Evolutionary conservation across 2,888 invertebrate genomes (phyloP).

Genomic region (Platerodrilus igneus): DNA sequence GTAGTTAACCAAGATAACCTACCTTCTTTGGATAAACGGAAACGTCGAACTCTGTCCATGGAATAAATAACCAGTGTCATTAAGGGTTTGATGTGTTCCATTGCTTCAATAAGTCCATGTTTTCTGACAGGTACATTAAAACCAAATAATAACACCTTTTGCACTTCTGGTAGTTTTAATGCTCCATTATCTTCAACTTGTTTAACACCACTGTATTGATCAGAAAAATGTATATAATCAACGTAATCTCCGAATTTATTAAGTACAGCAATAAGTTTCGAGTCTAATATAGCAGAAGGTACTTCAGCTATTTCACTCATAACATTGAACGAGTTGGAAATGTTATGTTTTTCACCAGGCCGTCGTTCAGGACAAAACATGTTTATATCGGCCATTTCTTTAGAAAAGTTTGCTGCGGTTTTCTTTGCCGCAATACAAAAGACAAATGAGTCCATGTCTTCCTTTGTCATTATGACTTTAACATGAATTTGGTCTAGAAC

Average conservation of each 20-base stretch:
- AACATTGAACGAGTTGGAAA: conserved; percentile 56
- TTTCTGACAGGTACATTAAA: conserved; percentile 69
- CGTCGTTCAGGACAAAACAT: conserved; percentile 45
- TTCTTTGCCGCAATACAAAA: conserved; percentile 89
- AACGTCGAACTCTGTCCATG: conserved; percentile 85
- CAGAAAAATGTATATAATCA: conserved; percentile 96
- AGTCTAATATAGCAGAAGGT: conserved; percentile 76
- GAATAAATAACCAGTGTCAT: conserved; percentile 87
- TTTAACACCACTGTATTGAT: conserved; percentile 89
- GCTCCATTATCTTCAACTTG: conserved; percentile 73
- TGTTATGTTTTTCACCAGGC: conserved; percentile 42
- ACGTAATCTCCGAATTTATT: conserved; percentile 77
- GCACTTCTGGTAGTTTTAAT: conserved; percentile 42
- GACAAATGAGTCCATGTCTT: conserved; percentile 91
- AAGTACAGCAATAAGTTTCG: conserved; percentile 69
- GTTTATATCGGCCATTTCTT: conserved; percentile 87
- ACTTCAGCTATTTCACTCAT: conserved; percentile 91
- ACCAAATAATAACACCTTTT: conserved; percentile 70
- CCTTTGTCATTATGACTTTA: conserved; percentile 79
- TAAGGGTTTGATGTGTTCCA: conserved; percentile 73
- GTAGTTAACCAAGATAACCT: too few relatives aligned
- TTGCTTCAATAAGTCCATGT: conserved; percentile 62
- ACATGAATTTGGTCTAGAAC: conserved; percentile 82
- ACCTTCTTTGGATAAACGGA: conserved; percentile 87
- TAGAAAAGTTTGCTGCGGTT: conserved; percentile 73